Evolutionary conservation across 2,888 invertebrate genomes (phyloP), one percentile per base, ranked within the genome.

Genomic region (Gisinianus flammeolus): DNA sequence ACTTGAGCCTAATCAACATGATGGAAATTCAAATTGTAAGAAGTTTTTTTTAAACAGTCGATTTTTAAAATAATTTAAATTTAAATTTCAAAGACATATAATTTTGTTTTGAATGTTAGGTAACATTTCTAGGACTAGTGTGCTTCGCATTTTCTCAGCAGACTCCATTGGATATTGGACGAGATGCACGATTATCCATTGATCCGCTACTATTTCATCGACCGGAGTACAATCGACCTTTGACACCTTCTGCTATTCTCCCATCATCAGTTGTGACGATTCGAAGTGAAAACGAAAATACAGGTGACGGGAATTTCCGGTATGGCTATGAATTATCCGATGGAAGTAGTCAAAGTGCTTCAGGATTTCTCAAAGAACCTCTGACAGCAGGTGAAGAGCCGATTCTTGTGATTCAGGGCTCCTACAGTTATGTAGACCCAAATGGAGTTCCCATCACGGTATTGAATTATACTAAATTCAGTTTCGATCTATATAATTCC

Each of bases 211-310:
- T 58, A 3, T 8, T 24, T 6, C n/a, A 58, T n/a, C 56, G 56
- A 58, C n/a, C 56, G 8, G n/a, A 22, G 22, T 58, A n/a, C 56
- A 24, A 58, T 22, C 56, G 24, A 58, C 56, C 24, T 58, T 58
- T 22, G 24, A n/a, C 56, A 12, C 56, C 24, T 58, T 58, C n/a
- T 22, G 22, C 22, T 22, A n/a, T 44, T 6, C 22, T 58, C 56
- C n/a, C 16, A 8, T 58, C 56, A 56, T n/a, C 12, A 56, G 22
- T n/a, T 3, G 56, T 24, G n/a, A n/a, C 56, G 8, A n/a, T 58
- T 58, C 56, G 56, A 58, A 58, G 56, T 58, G 56, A 58, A 6
- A 58, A 58, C 22, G 56, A 58, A n/a, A 58, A 58, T n/a, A 22
- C 6, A 22, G 56, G 56, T 22, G 56, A 58, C 22, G 56, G 56